Evolutionary conservation across 2,113 vertebrate species (phyloP), one percentile per base, ranked within the genome.

Genomic region (Arvicanthis niloticus): DNA sequence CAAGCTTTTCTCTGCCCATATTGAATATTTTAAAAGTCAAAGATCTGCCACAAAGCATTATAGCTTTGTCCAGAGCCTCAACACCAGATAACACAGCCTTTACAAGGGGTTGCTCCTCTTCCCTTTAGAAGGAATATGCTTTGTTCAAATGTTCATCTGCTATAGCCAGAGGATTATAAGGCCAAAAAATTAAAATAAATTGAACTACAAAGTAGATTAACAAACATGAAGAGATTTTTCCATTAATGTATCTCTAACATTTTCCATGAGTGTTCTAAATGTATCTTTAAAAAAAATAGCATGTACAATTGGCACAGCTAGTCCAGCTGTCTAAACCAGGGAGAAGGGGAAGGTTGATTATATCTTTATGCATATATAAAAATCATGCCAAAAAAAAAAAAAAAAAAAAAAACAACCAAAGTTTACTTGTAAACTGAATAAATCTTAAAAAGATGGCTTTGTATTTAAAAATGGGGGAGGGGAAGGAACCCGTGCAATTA

Each of bases 171-270:
- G n/a, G 81, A 5, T 48, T 88, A 92, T 90, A 22, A 96, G 48
- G n/a, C 6, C 60, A 97, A 96, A 93, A 92, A 58, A 77, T 26
- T 75, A 88, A 92, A 58, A 88, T 91, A 96, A 94, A 95, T 31
- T 24, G 60, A 86, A 95, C 62, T 91, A 22, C 53, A 96, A 87
- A 88, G 90, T 73, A 91, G 65, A 92, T 95, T 96, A 96, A 73
- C 90, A 93, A 95, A 95, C 51, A 92, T 16, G 58, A 84, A 90
- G 94, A 90, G 82, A 93, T 77, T 91, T 95, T 93, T 42, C 88
- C 45, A 91, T 62, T 95, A 93, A 21, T 94, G 26, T 70, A 92
- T 76, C 7, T 45, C 88, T 90, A 96, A 93, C 3, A 92, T 90
- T 91, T 96, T 88, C 88, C 51, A 93, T 72, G 9, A 86, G 80